phyloP scores from a whole-genome alignment of 2,888 invertebrate genomes.

The Noctuana brunneofusca region DNA sequence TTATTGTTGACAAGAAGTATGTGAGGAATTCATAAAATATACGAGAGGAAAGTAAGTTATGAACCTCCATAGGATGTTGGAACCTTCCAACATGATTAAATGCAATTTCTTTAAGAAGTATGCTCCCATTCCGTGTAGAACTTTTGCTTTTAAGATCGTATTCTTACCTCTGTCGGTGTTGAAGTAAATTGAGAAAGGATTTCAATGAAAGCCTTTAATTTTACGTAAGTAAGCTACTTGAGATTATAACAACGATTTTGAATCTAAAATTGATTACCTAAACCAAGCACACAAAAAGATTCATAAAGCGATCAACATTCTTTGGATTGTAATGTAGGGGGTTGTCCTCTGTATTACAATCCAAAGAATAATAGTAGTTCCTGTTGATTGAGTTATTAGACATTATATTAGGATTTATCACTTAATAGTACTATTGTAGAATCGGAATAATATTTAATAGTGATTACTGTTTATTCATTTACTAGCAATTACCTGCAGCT shows the following conservation, averaged over 20 bases:
- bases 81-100: constrained; percentile 73
- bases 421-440: too few relatives aligned
- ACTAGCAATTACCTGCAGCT: too few relatives aligned
- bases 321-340: too few relatives aligned
- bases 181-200: constrained; percentile 37
- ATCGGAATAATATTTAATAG: too few relatives aligned
- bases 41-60: constrained; percentile 66
- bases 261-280: neutral
- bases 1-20: constrained; percentile 75
- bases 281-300: neutral
- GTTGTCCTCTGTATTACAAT: neutral
- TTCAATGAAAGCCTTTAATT: neutral
- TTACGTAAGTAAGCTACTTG: neutral
- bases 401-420: too few relatives aligned
- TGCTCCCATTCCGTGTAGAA: constrained; percentile 64
- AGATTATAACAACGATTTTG: neutral
- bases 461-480: too few relatives aligned
- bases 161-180: constrained; percentile 54
- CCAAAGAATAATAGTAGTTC: constrained; percentile 10
- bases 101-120: constrained; percentile 79
- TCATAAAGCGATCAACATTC: neutral
- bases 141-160: constrained; percentile 62
- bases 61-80: constrained; percentile 48
- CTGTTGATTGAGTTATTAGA: too few relatives aligned
- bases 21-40: constrained; percentile 60